Evolutionary conservation across 2,113 vertebrate species (phyloP).

Genomic region (Lota lota): DNA sequence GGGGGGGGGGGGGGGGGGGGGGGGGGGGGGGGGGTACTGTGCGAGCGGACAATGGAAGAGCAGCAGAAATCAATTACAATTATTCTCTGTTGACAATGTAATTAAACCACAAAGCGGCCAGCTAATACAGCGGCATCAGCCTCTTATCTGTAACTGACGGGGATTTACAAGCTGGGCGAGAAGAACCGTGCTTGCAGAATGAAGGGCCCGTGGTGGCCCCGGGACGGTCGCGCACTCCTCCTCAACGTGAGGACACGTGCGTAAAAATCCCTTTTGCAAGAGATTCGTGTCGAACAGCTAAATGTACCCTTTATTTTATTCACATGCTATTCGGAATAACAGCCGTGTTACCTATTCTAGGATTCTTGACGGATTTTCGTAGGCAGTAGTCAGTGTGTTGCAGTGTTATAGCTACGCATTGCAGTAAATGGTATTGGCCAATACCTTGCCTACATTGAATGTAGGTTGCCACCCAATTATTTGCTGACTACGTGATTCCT

Average conservation of each 20-base stretch:
- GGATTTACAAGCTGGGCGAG: slow-evolving; percentile 73
- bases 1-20: too few relatives aligned
- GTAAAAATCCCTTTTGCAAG: too few relatives aligned
- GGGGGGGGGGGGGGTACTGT: too few relatives aligned
- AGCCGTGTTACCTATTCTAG: too few relatives aligned
- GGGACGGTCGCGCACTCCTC: background rate
- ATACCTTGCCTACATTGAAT: background rate
- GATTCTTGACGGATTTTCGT: too few relatives aligned
- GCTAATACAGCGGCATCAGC: slow-evolving; percentile 63
- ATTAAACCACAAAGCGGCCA: slow-evolving; percentile 80
- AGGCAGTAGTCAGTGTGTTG: too few relatives aligned
- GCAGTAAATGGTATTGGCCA: too few relatives aligned
- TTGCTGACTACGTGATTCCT: slow-evolving; percentile 32
- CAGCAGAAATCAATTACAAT: slow-evolving; percentile 87
- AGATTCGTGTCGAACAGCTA: too few relatives aligned
- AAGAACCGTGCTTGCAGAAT: slow-evolving; percentile 27
- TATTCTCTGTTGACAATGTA: slow-evolving; percentile 95
- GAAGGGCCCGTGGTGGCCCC: background rate
- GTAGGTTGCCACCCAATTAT: slow-evolving; percentile 36
- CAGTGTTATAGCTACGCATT: too few relatives aligned
- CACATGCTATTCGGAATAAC: too few relatives aligned
- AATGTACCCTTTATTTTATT: too few relatives aligned
- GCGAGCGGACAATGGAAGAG: slow-evolving; percentile 11
- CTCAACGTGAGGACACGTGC: too few relatives aligned
- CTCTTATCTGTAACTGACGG: slow-evolving; percentile 73